Base-by-base conservation (phyloP, 2,888 invertebrate species). In the Campoplex nolae region DNA sequence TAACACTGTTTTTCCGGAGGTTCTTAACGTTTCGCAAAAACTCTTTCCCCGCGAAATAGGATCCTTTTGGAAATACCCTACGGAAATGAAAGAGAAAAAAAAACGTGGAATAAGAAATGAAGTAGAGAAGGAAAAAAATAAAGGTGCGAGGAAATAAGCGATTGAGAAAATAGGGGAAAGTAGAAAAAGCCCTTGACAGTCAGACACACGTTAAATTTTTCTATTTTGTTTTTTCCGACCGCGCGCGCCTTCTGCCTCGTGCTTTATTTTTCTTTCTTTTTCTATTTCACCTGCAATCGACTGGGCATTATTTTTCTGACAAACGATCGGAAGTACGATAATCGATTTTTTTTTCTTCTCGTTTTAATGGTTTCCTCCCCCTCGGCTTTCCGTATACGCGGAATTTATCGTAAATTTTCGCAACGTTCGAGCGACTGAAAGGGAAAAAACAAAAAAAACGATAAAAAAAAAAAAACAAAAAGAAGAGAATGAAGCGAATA, bases 11-110 rank as follows among this genome's bases (percentile, higher is more conserved):
- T 80, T 80, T 51, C 38, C 76, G 73, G 48, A 74, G 70, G 68
- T 80, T 77, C 79, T 71, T 56, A 82, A 76, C 65, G 84, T 75
- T 81, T 78, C 74, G 70, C 11, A 38, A 70, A 32, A 82, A 76
- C 32, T 71, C 65, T 82, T 54, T 78, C 54, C 51, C 51, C 65
- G 70, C 82, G 82, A 76, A 84, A 84, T 82, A 58, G 75, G 67
- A 85, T 79, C 75, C 84, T 87, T 82, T 82, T 48, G 48, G 70
- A 76, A 84, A 76, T 70, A 76, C 71, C 38, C 18, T 70, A n/a
- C n/a, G 13, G n/a, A 54, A 82, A 54, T 67, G 45, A 75, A 71
- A 62, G 75, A 70, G 75, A 70, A 79, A 87, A 76, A 81, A 79
- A 87, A 76, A 81, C 23, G 54, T 62, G 48, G 45, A 67, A 71